Conservation (phyloP, 2,113 vertebrate genomes). For the Rhizomys pruinosus region DNA sequence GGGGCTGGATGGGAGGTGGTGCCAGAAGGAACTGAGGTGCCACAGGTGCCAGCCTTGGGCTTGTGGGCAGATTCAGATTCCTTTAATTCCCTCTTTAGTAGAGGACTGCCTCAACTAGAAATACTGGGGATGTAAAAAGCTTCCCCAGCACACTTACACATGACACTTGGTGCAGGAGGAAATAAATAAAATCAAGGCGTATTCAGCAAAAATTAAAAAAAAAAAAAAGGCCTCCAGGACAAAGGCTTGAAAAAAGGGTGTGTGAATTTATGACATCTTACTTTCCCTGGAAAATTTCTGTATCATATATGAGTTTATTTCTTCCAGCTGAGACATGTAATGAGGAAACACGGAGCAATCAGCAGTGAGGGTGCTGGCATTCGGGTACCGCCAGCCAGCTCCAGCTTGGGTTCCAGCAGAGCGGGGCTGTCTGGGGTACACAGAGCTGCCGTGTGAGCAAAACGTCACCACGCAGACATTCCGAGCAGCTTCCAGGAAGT, state of each 20-base stretch:
- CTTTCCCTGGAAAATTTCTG: constrained; percentile 56
- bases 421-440: constrained; percentile 58
- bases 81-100: neutral
- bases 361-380: neutral
- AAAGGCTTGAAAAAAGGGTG: constrained; percentile 48
- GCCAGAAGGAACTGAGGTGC: neutral
- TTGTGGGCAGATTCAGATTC: neutral
- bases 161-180: neutral
- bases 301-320: constrained; percentile 61
- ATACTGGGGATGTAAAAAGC: neutral
- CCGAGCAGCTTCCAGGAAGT: constrained; percentile 78
- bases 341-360: constrained; percentile 9
- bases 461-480: constrained; percentile 65
- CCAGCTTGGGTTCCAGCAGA: constrained; percentile 52
- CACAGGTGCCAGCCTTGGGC: neutral
- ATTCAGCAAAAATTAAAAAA: constrained; percentile 33
- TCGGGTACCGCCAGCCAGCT: constrained; percentile 60
- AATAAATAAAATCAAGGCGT: neutral
- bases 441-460: constrained; percentile 66
- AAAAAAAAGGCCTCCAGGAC: constrained; percentile 46
- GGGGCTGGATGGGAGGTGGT: neutral
- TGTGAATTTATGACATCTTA: constrained; percentile 22
- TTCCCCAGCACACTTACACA: neutral
- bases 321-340: constrained; percentile 53
- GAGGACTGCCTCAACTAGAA: neutral